Evolutionary conservation across 2,797 vertebrate genomes (phyloP).

Genomic region (Coccyzus lansbergi): DNA sequence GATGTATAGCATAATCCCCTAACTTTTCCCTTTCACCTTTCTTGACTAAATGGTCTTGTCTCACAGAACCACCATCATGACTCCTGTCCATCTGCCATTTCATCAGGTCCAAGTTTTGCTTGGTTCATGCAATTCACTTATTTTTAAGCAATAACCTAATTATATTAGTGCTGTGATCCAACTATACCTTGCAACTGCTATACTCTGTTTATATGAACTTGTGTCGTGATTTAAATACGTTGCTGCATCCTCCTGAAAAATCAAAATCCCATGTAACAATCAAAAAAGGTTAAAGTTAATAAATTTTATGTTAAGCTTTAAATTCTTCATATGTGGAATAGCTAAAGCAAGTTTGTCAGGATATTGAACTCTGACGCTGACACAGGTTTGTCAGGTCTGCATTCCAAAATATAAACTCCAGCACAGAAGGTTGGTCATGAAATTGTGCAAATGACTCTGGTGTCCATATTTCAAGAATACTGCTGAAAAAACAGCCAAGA

Average conservation of each 20-base stretch:
- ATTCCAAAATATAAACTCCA: background rate
- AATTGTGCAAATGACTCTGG: background rate
- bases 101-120: background rate
- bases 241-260: background rate
- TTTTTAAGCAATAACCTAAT: background rate
- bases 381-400: background rate
- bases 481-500: background rate
- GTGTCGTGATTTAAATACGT: background rate
- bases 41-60: background rate
- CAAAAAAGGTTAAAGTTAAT: background rate
- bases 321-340: background rate
- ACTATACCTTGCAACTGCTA: background rate
- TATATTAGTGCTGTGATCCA: background rate
- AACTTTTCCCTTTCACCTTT: background rate
- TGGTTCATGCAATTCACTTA: background rate
- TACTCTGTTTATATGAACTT: background rate
- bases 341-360: background rate
- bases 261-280: background rate
- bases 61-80: background rate
- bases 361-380: background rate
- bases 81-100: background rate
- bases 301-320: background rate
- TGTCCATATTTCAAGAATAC: background rate
- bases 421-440: background rate
- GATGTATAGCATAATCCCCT: background rate